Conservation (phyloP, 2,113 vertebrate species). For the Ptyas mucosa region DNA sequence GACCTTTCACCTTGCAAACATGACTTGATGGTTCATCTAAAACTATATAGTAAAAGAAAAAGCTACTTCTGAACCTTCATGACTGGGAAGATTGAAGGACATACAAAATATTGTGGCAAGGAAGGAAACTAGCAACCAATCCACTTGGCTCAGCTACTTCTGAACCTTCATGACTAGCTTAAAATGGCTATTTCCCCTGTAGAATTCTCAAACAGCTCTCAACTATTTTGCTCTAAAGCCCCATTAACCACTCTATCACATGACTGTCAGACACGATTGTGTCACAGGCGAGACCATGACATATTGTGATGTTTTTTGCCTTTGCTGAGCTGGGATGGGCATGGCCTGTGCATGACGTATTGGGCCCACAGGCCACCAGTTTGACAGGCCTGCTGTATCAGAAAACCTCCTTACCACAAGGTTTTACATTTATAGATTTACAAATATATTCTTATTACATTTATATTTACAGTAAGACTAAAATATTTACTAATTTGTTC, state of each 20-base stretch:
- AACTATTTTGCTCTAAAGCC: background rate
- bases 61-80: background rate
- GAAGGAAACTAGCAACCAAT: background rate
- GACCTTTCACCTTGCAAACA: background rate
- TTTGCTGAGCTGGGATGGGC: too few species aligned
- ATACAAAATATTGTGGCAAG: background rate
- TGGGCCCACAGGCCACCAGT: too few species aligned
- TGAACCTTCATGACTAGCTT: background rate
- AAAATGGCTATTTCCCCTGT: background rate
- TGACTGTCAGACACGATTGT: too few species aligned
- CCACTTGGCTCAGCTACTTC: background rate
- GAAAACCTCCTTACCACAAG: background rate
- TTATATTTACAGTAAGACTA: background rate
- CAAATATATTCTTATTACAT: background rate
- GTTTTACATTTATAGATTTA: background rate
- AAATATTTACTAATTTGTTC: background rate
- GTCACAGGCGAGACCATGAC: accelerated
- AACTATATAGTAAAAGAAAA: background rate
- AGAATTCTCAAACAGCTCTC: background rate
- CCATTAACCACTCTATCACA: background rate
- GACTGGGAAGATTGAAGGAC: background rate
- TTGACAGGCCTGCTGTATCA: background rate
- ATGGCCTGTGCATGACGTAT: too few species aligned
- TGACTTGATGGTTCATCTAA: background rate
- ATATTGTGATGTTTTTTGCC: too few species aligned